phyloP scores from a whole-genome alignment of 2,888 invertebrate genomes.

The Synanthedon andrenaeformis region DNA sequence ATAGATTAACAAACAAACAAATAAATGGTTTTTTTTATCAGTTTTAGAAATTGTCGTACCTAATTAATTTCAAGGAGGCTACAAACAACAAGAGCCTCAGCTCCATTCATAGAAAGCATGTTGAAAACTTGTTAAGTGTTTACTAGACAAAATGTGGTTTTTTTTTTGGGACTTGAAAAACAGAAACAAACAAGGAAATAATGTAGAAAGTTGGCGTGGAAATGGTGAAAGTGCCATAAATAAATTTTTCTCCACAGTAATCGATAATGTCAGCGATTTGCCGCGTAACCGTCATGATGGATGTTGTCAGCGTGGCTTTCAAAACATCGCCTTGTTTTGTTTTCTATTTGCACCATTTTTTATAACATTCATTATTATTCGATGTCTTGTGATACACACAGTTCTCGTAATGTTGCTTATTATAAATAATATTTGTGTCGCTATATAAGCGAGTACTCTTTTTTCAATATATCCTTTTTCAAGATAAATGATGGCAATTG shows the following conservation, averaged over 20 bases:
- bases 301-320: slow-evolving; percentile 28
- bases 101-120: not conserved
- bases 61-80: not conserved
- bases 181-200: slow-evolving; percentile 36
- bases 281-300: slow-evolving; percentile 38
- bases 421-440: not conserved
- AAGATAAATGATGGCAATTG: too few relatives aligned
- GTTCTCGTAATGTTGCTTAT: not conserved
- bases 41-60: too few relatives aligned
- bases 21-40: too few relatives aligned
- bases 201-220: slow-evolving; percentile 32
- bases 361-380: not conserved
- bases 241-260: slow-evolving; percentile 39
- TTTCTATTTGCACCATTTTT: slow-evolving; percentile 11
- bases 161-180: slow-evolving; percentile 27
- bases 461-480: too few relatives aligned
- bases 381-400: too few relatives aligned
- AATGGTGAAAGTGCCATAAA: slow-evolving; percentile 34
- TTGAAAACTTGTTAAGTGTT: not conserved
- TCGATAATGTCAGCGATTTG: slow-evolving; percentile 53
- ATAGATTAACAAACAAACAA: too few relatives aligned
- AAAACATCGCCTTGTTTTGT: slow-evolving; percentile 31
- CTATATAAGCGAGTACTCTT: too few relatives aligned
- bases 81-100: not conserved
- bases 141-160: slow-evolving; percentile 23